Evolutionary conservation across 2,797 vertebrate species (phyloP), one percentile per base, ranked within the genome.

Genomic region (Selene dorsalis): DNA sequence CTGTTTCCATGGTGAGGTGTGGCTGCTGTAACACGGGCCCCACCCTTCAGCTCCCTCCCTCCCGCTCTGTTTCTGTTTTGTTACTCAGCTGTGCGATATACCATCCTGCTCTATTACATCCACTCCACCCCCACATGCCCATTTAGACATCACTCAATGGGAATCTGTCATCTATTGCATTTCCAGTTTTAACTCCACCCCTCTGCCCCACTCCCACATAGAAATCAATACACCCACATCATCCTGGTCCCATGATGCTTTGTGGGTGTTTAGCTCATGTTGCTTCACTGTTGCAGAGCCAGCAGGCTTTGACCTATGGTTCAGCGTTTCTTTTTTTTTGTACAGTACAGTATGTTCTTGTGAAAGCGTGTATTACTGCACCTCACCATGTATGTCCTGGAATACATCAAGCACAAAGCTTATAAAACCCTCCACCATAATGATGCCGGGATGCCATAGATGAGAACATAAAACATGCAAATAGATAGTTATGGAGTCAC

Each of bases 141-240:
- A 67, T 87, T 91, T 82, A 80, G 79, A 82, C 84, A 87, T 87
- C 76, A 77, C 84, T 90, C 86, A 77, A 45, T 59, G 41, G 47
- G 71, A 77, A 81, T 85, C 77, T 75, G 84, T 87, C 84, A 89
- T 90, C 88, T 59, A n/a, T 60, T 80, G 83, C 76, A 75, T 83
- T 86, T 90, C 90, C 88, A 76, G 73, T 87, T 93, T 91, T 92
- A 92, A 85, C 91, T 92, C 92, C 93, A 89, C 89, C 93, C 87
- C 85, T 87, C 84, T 83, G 79, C 88, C 82, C 85, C 77, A 79
- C 88, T 88, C 92, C 93, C 84, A 92, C 93, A 84, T 87, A 80
- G 66, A 91, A 92, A 94, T 94, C 93, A 91, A 94, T 94, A 93
- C 88, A 83, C 92, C 89, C 89, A 91, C 93, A 91, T 86, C 87